Evolutionary conservation across 2,113 vertebrate genomes (phyloP), one percentile per base, ranked within the genome.

Genomic region (Rhineura floridana): DNA sequence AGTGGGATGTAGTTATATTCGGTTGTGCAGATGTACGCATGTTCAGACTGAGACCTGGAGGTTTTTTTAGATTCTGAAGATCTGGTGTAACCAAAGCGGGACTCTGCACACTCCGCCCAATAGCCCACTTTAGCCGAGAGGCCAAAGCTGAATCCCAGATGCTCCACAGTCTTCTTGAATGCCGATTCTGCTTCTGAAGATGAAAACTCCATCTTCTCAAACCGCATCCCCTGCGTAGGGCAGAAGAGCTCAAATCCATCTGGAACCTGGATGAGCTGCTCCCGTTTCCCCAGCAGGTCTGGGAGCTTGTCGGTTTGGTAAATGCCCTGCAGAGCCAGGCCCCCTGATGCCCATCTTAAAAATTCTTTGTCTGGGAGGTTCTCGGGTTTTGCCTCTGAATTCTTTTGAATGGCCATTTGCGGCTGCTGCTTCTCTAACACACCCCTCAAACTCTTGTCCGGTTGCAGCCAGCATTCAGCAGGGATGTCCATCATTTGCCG

Each of bases 1-100:
- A 96, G 63, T 4, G 97, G 96, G 7, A 94, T 7, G 39, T 96
- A 96, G 9, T 6, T 90, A 72, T 95, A 95, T 62, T 72, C 94
- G 62, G 85, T 87, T 84, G 50, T 92, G 48, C 95, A 96, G 28
- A 93, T 30, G 73, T 95, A 96, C 9, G 83, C 72, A 23, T 94
- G 33, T 30, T 95, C 78, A 17, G 87, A 87, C 42, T 0, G 3
- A 28, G 82, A 87, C 30, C 46, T 48, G 2, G 13, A 44, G 3
- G 2, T 77, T 48, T 62, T 0, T 33, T 88, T 19, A 0, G 69
- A 90, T 59, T 55, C 28, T 0, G 80, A 94, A 84, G 90, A 85
- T 1, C 28, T 87, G 4, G 17, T 91, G 33, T 84, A 0, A 84
- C 83, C 62, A 3, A 0, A 0, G 33, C 2, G 11, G 2, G 0